phyloP scores from a whole-genome alignment of 2,888 invertebrate species.

The Caenorhabditis sp. region DNA sequence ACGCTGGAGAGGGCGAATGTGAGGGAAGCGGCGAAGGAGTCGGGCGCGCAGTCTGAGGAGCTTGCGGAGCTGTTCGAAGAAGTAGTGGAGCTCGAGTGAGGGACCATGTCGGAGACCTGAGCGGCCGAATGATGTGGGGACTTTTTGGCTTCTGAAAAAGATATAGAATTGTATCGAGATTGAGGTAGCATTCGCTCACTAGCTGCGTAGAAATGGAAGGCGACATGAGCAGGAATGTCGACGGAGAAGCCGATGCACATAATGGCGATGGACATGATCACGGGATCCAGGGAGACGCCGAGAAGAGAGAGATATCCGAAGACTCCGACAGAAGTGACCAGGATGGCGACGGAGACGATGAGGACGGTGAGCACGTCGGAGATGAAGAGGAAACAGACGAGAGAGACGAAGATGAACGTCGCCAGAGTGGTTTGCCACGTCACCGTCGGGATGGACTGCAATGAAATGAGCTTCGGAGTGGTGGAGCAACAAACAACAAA shows the following conservation, averaged over 20 bases:
- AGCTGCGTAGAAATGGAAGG: slow-evolving; percentile 61
- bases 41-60: background rate
- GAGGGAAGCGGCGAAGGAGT: slow-evolving; percentile 38
- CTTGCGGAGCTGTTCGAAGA: slow-evolving; percentile 39
- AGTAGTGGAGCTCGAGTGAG: slow-evolving; percentile 6
- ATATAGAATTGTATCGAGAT: background rate
- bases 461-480: no score
- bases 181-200: slow-evolving; percentile 33
- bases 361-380: slow-evolving; percentile 50
- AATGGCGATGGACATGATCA: slow-evolving; percentile 57
- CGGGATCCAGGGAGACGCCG: slow-evolving; percentile 58
- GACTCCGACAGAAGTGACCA: slow-evolving; percentile 56
- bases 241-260: slow-evolving; percentile 65
- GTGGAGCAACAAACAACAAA: no score
- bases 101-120: slow-evolving; percentile 12
- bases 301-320: slow-evolving; percentile 57
- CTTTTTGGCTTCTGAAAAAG: slow-evolving; percentile 47
- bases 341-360: slow-evolving; percentile 50
- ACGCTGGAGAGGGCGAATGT: slow-evolving; percentile 57
- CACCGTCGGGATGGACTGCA: slow-evolving; percentile 61
- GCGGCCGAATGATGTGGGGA: slow-evolving; percentile 18
- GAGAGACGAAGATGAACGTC: slow-evolving; percentile 53
- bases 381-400: slow-evolving; percentile 58
- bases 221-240: slow-evolving; percentile 64
- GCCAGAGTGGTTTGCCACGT: slow-evolving; percentile 63